Evolutionary conservation across 2,797 vertebrate species (phyloP), one percentile per base, ranked within the genome.

Genomic region (Lophotriccus pileatus): DNA sequence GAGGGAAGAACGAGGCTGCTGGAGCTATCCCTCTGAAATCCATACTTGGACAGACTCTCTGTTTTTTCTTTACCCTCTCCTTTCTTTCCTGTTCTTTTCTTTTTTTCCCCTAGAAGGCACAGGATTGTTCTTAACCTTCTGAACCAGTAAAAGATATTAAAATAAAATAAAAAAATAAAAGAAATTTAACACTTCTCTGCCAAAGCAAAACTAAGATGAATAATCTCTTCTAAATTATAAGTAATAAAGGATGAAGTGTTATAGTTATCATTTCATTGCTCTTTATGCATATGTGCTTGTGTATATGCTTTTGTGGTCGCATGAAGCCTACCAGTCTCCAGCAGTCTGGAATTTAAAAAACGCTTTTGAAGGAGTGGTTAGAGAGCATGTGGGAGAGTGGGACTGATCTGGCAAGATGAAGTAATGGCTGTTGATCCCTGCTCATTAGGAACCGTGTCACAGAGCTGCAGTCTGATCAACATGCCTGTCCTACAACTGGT

Each of bases 1-100:
- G 32, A 91, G 55, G n/a, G 39, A 85, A 41, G 69, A 94, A 91
- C 91, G 64, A 94, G 36, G 58, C 72, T 92, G 81, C 63, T 89
- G 80, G 52, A 95, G 50, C 67, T 73, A 39, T 90, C 52, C 53
- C 39, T 83, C 93, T 94, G 89, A 94, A 97, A 95, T 82, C 56
- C 83, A 88, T 72, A 87, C 59, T 58, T 46, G 60, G 70, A 67
- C 7, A 39, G 55, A 74, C 13, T 78, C 93, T 76, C 21, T 59
- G 25, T 17, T 47, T 79, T 58, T 32, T 8, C 6, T 16, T 32
- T 15, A 6, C 9, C 9, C 5, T 2, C 16, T 28, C 3, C 9
- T 43, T 74, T n/a, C 30, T 84, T 94, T 69, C 34, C 82, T 68
- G 8, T 46, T 86, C 24, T 86, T 64, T 59, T 41, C 12, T 46